phyloP scores from a whole-genome alignment of 37 sponge, comb jelly and placozoan species.

The Haliclona indistincta region DNA sequence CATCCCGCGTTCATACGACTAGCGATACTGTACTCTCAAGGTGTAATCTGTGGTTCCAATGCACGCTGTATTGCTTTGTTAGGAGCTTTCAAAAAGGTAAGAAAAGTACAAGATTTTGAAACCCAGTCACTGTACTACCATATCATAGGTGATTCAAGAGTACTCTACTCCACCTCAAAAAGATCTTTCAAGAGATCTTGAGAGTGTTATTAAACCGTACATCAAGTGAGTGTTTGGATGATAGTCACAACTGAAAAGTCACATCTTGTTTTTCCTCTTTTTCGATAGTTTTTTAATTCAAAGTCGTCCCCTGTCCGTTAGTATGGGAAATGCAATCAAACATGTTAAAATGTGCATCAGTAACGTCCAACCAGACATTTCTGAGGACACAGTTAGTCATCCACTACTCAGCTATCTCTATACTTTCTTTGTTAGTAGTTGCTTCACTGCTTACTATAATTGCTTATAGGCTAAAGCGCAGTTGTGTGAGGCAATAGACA shows the following conservation, averaged over 20 bases:
- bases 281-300: conserved; percentile 64
- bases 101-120: neutral
- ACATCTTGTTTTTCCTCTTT: neutral
- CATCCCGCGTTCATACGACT: conserved; percentile 70
- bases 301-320: conserved; percentile 89
- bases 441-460: too few species aligned
- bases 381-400: conserved; percentile 25
- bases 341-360: conserved; percentile 78
- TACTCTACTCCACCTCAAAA: conserved; percentile 84
- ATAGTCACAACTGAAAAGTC: neutral
- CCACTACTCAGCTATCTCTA: neutral
- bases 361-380: conserved; percentile 53
- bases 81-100: conserved; percentile 86
- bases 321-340: conserved; percentile 94
- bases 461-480: conserved; percentile 60
- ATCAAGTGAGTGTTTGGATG: conserved; percentile 55
- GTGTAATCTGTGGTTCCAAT: conserved; percentile 87
- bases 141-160: conserved; percentile 74
- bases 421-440: conserved; percentile 6
- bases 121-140: neutral
- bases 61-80: conserved; percentile 84
- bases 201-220: conserved; percentile 76
- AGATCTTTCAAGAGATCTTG: conserved; percentile 77
- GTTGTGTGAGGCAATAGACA: conserved; percentile 56
- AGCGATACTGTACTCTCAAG: conserved; percentile 81